These are phyloP conservation scores for Melanotaenia parkinsoni DNA, from an alignment of 2,797 vertebrate species.

Conservation along the genomic window DNA sequence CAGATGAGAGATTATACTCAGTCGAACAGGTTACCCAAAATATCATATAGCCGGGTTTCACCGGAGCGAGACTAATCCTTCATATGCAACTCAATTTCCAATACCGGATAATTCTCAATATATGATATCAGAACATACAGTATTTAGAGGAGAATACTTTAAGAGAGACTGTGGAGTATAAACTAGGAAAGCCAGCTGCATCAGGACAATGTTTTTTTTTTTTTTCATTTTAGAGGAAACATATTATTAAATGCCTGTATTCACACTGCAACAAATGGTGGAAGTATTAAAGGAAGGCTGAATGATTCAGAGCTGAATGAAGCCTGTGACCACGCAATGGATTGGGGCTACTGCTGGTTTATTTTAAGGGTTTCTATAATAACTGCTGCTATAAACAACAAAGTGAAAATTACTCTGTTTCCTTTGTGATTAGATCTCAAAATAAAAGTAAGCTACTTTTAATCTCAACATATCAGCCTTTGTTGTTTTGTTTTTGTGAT, in stretches of 20 bases:
- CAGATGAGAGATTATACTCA: conserved; percentile 62
- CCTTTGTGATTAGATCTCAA: neutral
- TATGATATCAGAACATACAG: conserved; percentile 39
- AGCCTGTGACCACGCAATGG: too few relatives aligned
- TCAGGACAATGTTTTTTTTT: conserved; percentile 1
- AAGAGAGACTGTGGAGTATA: neutral
- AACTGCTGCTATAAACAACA: neutral
- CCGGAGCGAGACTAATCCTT: conserved; percentile 63
- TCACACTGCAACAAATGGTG: neutral
- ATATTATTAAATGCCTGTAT: neutral
- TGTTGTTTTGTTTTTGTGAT: neutral
- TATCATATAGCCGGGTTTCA: conserved; percentile 39
- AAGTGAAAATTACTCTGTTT: neutral
- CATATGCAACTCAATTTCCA: conserved; percentile 53
- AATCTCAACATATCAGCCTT: neutral
- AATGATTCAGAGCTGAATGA: neutral
- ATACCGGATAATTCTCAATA: conserved; percentile 46
- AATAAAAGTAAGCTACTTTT: neutral
- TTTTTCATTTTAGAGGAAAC: neutral
- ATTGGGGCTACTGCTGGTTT: too few relatives aligned
- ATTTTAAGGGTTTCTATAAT: neutral
- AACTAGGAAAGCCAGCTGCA: neutral
- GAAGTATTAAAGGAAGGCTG: neutral
- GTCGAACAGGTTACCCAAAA: conserved; percentile 60
- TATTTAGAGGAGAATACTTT: conserved; percentile 18